Percentiles rank a stretch among this genome's conserved stretches.
phyloP scores from a whole-genome alignment of 1,140 invertebrate genomes.

The Ceratina japonica region DNA sequence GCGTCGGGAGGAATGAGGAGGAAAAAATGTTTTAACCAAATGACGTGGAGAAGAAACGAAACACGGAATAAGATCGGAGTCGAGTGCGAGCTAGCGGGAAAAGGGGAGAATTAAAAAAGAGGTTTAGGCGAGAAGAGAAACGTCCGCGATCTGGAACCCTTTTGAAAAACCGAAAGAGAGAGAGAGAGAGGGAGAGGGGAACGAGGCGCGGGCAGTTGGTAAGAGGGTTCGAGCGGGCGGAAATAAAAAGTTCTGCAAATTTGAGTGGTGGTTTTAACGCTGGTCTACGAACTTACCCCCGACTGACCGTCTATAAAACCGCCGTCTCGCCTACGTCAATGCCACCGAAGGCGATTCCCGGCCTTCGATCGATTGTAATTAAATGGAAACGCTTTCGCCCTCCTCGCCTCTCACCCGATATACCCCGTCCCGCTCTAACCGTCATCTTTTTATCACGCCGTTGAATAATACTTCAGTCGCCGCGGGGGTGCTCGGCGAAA shows the following conservation, averaged over 20 bases:
- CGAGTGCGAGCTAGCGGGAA: neutral
- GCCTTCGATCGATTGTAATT: constrained; percentile 60
- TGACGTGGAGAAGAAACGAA: constrained; percentile 31
- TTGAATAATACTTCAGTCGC: constrained; percentile 53
- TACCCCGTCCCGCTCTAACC: constrained; percentile 16
- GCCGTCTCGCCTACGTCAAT: constrained; percentile 30
- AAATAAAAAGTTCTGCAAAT: constrained; percentile 62
- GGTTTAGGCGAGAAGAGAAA: neutral
- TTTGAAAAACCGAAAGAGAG: constrained; percentile 37
- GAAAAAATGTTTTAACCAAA: constrained; percentile 58
- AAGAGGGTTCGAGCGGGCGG: constrained; percentile 7
- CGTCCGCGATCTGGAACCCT: constrained; percentile 51
- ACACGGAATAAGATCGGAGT: neutral
- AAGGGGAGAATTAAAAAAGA: neutral
- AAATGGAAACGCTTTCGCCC: constrained; percentile 62
- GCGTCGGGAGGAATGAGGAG: neutral
- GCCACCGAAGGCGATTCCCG: constrained; percentile 49
- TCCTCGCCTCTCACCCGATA: neutral
- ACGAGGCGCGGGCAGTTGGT: neutral
- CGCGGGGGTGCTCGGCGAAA: neutral
- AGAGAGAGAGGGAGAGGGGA: neutral
- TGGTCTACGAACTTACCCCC: constrained; percentile 41
- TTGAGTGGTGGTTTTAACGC: constrained; percentile 65
- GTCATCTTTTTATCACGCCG: constrained; percentile 42
- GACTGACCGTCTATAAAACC: constrained; percentile 62